phyloP scores from a whole-genome alignment of 2,113 vertebrate genomes.

The Zootoca vivipara region DNA sequence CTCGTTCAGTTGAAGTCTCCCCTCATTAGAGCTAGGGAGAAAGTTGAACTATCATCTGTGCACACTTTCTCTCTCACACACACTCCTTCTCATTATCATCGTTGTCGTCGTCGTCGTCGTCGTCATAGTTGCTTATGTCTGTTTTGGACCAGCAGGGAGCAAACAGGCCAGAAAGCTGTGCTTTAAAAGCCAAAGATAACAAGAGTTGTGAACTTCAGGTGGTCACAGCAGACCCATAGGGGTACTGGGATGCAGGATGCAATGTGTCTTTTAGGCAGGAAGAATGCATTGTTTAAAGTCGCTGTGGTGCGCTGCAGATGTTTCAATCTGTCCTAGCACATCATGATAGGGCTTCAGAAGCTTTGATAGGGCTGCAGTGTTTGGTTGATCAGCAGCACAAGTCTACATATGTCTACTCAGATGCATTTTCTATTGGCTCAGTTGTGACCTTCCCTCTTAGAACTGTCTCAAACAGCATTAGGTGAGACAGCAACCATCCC shows the following conservation, averaged over 20 bases:
- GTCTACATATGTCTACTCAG: not conserved
- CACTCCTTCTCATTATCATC: not conserved
- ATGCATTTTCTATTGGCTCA: not conserved
- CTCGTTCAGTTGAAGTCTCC: not conserved
- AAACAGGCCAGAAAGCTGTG: not conserved
- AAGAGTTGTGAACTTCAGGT: not conserved
- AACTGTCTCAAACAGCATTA: too few species aligned
- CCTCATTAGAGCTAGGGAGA: not conserved
- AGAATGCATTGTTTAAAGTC: not conserved
- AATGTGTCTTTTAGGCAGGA: not conserved
- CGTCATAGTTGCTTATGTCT: not conserved
- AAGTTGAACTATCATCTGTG: not conserved
- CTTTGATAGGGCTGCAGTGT: not conserved
- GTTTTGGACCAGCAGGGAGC: not conserved
- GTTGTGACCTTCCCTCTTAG: too few species aligned
- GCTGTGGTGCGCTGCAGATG: not conserved
- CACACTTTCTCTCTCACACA: too few species aligned
- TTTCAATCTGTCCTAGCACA: not conserved
- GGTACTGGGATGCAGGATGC: not conserved
- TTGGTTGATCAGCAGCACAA: not conserved
- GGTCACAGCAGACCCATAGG: not conserved
- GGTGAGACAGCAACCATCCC: too few species aligned
- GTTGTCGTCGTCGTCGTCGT: accelerated
- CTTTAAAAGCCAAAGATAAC: not conserved
- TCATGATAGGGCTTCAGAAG: not conserved